These are phyloP conservation scores for Exaiptasia diaphana DNA, from an alignment of 64 coral and sea anemone species.

Conservation along the genomic window DNA sequence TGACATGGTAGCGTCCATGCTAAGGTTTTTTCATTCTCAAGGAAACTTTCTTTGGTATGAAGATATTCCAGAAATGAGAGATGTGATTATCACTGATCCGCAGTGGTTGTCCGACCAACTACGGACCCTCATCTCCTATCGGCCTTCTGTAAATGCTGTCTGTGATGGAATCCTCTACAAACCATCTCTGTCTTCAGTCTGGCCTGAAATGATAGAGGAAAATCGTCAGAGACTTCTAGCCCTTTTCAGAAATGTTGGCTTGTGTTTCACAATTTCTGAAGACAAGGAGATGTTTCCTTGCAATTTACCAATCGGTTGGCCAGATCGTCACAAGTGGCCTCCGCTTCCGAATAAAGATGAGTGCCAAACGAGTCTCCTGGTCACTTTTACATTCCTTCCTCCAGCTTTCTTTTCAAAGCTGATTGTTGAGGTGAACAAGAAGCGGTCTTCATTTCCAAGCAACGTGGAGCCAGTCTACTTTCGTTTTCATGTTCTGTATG, in stretches of 20 bases:
- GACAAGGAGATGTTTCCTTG: slow-evolving; percentile 62
- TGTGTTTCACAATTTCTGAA: slow-evolving; percentile 64
- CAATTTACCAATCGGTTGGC: slow-evolving; percentile 56
- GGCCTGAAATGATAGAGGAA: slow-evolving; percentile 42
- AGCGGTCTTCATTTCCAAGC: background rate
- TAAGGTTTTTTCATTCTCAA: slow-evolving; percentile 78
- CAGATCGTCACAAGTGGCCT: slow-evolving; percentile 46
- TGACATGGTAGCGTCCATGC: slow-evolving; percentile 69
- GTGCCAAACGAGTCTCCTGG: slow-evolving; percentile 50
- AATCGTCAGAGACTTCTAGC: slow-evolving; percentile 39
- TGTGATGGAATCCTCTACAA: slow-evolving; percentile 49
- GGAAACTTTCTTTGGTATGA: slow-evolving; percentile 79
- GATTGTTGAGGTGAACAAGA: slow-evolving; percentile 34
- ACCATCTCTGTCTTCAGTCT: slow-evolving; percentile 45
- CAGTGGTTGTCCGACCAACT: slow-evolving; percentile 73
- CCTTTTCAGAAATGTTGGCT: slow-evolving; percentile 60
- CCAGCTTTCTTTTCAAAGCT: slow-evolving; percentile 72
- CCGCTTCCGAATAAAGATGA: slow-evolving; percentile 16
- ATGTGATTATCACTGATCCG: slow-evolving; percentile 65
- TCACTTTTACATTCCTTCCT: slow-evolving; percentile 71
- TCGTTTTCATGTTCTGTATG: slow-evolving; percentile 69
- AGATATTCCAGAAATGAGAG: slow-evolving; percentile 61
- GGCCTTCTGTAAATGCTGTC: slow-evolving; percentile 37
- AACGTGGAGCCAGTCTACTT: slow-evolving; percentile 48
- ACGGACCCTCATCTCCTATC: slow-evolving; percentile 51